Evolutionary conservation across 2,888 invertebrate species (phyloP).

Genomic region (Cheilosia variabilis): DNA sequence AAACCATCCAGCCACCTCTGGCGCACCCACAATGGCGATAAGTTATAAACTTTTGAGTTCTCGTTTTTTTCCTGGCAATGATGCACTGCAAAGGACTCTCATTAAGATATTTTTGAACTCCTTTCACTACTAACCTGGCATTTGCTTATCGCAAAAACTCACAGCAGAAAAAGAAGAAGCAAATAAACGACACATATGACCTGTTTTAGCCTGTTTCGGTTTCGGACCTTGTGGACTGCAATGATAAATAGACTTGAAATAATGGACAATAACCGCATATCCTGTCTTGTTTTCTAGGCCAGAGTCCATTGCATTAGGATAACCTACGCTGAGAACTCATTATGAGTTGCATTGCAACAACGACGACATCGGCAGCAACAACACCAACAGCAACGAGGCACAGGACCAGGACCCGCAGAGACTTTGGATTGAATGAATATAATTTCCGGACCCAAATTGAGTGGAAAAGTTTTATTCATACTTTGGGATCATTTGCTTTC

Average conservation of each 20-base stretch:
- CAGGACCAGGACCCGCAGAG: not conserved
- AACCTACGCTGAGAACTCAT: conserved; percentile 41
- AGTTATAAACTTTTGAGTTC: conserved; percentile 58
- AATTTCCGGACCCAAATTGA: conserved; percentile 63
- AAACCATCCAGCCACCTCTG: conserved; percentile 15
- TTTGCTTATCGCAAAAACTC: conserved; percentile 60
- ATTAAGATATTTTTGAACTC: conserved; percentile 57
- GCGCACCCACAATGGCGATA: conserved; percentile 42
- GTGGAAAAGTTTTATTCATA: conserved; percentile 69
- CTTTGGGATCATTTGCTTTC: conserved; percentile 43
- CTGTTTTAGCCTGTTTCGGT: conserved; percentile 57
- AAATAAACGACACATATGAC: conserved; percentile 60
- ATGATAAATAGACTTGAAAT: conserved; percentile 67
- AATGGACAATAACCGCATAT: conserved; percentile 69
- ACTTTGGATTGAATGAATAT: conserved; percentile 42
- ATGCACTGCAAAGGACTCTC: conserved; percentile 36
- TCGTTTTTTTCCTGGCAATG: not conserved
- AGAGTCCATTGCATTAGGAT: conserved; percentile 48
- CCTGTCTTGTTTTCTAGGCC: conserved; percentile 49
- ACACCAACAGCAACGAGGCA: not conserved
- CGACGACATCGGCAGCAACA: conserved; percentile 6
- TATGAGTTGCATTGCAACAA: conserved; percentile 61
- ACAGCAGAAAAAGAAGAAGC: not conserved
- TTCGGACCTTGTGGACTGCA: conserved; percentile 51
- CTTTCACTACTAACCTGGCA: conserved; percentile 47